Evolutionary conservation across 2,797 vertebrate species (phyloP), one percentile per base, ranked within the genome.

Genomic region (Epinephelus malabaricus): DNA sequence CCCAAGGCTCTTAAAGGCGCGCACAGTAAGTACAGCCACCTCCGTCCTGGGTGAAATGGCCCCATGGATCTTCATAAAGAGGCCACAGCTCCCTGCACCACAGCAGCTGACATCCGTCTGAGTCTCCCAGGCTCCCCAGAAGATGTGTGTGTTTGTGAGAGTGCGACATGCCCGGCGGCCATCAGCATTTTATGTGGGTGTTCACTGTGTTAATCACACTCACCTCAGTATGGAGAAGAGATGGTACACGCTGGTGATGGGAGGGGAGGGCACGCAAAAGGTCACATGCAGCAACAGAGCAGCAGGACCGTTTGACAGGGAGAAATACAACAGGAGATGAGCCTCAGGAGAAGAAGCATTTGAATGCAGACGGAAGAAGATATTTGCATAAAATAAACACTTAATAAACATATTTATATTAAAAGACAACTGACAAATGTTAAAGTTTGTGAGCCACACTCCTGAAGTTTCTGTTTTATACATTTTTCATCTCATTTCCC

Each of bases 61-160:
- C 47, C 74, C 81, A 88, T 90, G 84, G 78, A 91, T 90, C 90
- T 85, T 87, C 65, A 89, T 90, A 82, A 88, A 79, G 64, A 81
- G 61, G 85, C 73, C 76, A 72, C 69, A 62, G 77, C 60, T 69
- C 79, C 62, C 38, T 71, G 58, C 77, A 72, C 66, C 54, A 30
- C 65, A 61, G 78, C 77, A 63, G 75, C 84, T 73, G 63, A 76
- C 76, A 82, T 86, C 70, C 70, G 76, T 89, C 82, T 73, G 69
- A 86, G 82, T 89, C 84, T 75, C 45, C 30, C 64, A 10, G 61
- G 58, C 30, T 77, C 55, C 27, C n/a, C 7, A 4, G 40, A 69
- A 71, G 67, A 38, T 60, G 54, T 71, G 69, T 54, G 21, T 56
- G 49, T 64, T 27, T 69, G 46, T 54, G 63, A 73, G 77, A 64